Base-by-base conservation (phyloP, 2,888 invertebrate genomes). In the Patella ulyssiponensis region DNA sequence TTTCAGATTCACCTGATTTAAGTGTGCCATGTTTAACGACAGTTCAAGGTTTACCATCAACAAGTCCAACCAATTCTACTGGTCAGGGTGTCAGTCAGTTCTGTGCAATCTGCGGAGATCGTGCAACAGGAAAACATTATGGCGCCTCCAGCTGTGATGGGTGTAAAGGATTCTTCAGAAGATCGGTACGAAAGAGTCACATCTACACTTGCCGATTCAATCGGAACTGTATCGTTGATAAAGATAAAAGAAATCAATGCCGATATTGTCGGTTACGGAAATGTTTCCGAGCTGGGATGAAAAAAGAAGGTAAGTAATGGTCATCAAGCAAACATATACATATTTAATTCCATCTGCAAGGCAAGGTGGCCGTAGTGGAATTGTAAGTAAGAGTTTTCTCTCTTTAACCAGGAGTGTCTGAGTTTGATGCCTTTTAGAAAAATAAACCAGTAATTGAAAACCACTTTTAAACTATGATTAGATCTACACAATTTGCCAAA, bases 201-300 rank as follows among this genome's bases (percentile, higher is more conserved):
- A 93, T 96, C 71, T 98, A 98, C 91, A 95, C 96, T 0, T 98
- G 98, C 93, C 96, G 98, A 91, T 98, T 98, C 92, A 96, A 94
- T 91, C 93, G 98, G 90, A 96, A 95, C 92, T 98, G 98, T 91
- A 95, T 97, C 3, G 97, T 98, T 73, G 98, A 98, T 92, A 98
- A 98, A 92, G 98, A 98, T 93, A 98, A 98, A 92, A 94, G 98
- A 83, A 98, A 98, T 92, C 98, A 98, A 92, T 98, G 98, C 92
- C 94, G 98, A 88, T 98, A 98, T 90, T 98, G 98, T 93, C 94
- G 98, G 81, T 93, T 98, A 85, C 94, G 96, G 86, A 98, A 98
- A 93, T 98, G 98, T 91, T 98, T 98, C 92, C 96, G 98, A 91
- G 98, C 98, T 73, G 98, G 98, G 84, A 98, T 98, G 98, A 98